Percentiles rank a stretch among this genome's conserved stretches.
These are phyloP conservation scores for Ancistrus triradiatus DNA, from an alignment of 2,113 vertebrate species.

Conservation along the genomic window DNA sequence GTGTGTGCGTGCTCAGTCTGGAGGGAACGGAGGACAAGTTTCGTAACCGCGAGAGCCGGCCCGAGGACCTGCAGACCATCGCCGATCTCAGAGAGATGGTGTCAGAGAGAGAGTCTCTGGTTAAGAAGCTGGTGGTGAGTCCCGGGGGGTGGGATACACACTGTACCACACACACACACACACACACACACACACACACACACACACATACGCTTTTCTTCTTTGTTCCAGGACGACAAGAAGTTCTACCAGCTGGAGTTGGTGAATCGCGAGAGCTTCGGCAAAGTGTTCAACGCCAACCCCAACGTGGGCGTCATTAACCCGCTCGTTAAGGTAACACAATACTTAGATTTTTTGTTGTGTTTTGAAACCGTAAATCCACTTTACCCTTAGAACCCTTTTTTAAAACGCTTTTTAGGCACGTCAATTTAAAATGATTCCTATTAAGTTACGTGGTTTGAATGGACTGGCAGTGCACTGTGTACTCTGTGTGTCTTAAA, in stretches of 20 bases:
- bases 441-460: too few relatives aligned
- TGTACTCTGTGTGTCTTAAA: too few relatives aligned
- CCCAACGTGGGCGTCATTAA: constrained; percentile 98
- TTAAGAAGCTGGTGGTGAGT: constrained; percentile 96
- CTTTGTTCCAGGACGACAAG: constrained; percentile 86
- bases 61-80: constrained; percentile 90
- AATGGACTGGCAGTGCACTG: too few relatives aligned
- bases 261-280: constrained; percentile 98
- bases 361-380: too few relatives aligned
- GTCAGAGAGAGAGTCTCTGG: constrained; percentile 86
- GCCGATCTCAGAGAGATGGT: constrained; percentile 92
- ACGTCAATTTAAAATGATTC: too few relatives aligned
- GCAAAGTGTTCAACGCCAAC: constrained; percentile 96
- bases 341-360: not conserved
- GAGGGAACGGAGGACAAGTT: constrained; percentile 95
- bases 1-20: constrained; percentile 68
- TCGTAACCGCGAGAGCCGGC: constrained; percentile 86
- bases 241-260: constrained; percentile 99
- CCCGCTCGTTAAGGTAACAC: constrained; percentile 90
- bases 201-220: not conserved
- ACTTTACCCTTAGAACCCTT: too few relatives aligned
- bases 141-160: not conserved
- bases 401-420: too few relatives aligned
- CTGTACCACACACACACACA: not conserved
- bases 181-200: not conserved